These are phyloP conservation scores for Theonella swinhoei DNA, from an alignment of 37 sponge, comb jelly and placozoan genomes.

Conservation along the genomic window DNA sequence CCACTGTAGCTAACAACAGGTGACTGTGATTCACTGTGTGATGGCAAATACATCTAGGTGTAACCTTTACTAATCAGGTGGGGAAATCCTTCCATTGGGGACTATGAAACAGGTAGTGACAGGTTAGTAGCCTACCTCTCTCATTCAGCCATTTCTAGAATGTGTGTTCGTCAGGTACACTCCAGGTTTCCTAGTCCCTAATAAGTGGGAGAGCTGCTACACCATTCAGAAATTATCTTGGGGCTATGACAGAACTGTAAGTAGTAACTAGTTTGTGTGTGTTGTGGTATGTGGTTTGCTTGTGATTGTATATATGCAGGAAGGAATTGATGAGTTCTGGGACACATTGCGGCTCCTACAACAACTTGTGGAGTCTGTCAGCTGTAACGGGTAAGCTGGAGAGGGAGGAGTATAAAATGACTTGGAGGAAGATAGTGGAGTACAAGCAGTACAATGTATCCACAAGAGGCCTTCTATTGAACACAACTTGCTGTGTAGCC, in stretches of 20 bases:
- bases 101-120: slow-evolving; percentile 73
- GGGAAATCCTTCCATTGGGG: slow-evolving; percentile 62
- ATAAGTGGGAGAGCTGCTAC: slow-evolving; percentile 84
- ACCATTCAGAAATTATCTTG: slow-evolving; percentile 73
- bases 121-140: slow-evolving; percentile 36
- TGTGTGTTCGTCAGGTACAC: slow-evolving; percentile 36
- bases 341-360: slow-evolving; percentile 40
- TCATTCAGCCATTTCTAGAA: neutral
- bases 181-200: slow-evolving; percentile 36
- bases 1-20: slow-evolving; percentile 59
- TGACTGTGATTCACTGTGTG: no score
- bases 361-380: slow-evolving; percentile 66
- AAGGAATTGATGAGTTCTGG: slow-evolving; percentile 28
- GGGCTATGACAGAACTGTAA: slow-evolving; percentile 78
- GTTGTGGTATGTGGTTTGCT: neutral
- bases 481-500: neutral
- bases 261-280: neutral
- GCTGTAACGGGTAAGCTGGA: slow-evolving; percentile 60
- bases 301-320: neutral
- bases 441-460: no score
- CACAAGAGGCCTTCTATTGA: no score
- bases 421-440: no score
- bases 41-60: no score
- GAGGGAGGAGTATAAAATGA: no score
- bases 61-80: slow-evolving; percentile 24